Evolutionary conservation across 2,888 invertebrate genomes (phyloP).

Genomic region (Drosophila crucigera): DNA sequence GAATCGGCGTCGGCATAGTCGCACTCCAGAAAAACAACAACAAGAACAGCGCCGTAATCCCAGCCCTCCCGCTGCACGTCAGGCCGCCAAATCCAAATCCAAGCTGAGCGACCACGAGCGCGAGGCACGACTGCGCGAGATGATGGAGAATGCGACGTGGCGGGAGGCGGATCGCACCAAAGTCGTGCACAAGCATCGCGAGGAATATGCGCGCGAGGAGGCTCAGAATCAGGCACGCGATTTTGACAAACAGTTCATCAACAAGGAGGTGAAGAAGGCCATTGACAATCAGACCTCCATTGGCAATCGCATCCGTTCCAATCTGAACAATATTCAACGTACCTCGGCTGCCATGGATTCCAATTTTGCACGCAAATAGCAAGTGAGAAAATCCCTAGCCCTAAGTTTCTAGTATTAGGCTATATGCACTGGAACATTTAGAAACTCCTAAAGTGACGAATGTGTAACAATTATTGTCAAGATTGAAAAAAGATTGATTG

Average conservation of each 20-base stretch:
- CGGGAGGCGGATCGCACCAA: slow-evolving; percentile 89
- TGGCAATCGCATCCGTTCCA: slow-evolving; percentile 93
- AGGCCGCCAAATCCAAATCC: slow-evolving; percentile 57
- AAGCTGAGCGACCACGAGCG: slow-evolving; percentile 88
- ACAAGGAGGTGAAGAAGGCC: slow-evolving; percentile 84
- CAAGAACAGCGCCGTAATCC: slow-evolving; percentile 8
- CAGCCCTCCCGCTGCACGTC: slow-evolving; percentile 10
- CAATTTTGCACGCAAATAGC: slow-evolving; percentile 91
- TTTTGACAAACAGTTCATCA: slow-evolving; percentile 86
- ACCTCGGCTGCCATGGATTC: slow-evolving; percentile 92
- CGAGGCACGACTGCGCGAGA: slow-evolving; percentile 90
- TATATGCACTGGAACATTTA: background rate
- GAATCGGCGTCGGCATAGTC: slow-evolving; percentile 8
- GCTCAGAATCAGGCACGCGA: slow-evolving; percentile 85
- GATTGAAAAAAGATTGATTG: no score
- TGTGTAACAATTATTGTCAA: background rate
- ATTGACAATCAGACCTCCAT: slow-evolving; percentile 89
- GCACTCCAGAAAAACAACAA: slow-evolving; percentile 11
- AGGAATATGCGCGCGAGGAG: slow-evolving; percentile 86
- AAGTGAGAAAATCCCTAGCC: background rate
- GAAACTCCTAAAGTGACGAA: background rate
- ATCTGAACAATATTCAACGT: slow-evolving; percentile 95
- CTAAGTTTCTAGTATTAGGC: slow-evolving; percentile 9
- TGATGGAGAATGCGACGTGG: slow-evolving; percentile 92
- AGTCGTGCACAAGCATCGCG: slow-evolving; percentile 88